A percentile compares a stretch with the other conserved stretches of the same genome.
These are phyloP conservation scores for Hymenopus coronatus DNA, from an alignment of 2,888 invertebrate species.

Conservation along the genomic window DNA sequence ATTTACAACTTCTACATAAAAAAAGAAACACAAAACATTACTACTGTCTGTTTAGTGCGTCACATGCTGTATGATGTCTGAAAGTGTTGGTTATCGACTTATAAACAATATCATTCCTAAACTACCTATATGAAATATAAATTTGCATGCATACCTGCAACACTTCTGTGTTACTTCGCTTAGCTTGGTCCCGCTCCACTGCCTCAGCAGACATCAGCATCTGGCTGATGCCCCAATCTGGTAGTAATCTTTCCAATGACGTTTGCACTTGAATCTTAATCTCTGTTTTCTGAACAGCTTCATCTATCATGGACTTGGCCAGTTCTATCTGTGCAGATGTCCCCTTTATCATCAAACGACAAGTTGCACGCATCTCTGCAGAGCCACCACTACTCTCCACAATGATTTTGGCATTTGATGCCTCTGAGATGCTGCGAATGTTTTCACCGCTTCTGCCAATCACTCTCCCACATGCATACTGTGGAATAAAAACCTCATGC, in stretches of 20 bases:
- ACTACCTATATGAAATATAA: no score
- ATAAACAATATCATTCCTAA: no score
- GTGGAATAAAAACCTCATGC: conserved; percentile 65
- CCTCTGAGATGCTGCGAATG: conserved; percentile 66
- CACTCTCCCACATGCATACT: conserved; percentile 65
- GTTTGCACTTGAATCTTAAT: conserved; percentile 47
- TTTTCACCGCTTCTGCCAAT: conserved; percentile 73
- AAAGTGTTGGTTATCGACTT: no score
- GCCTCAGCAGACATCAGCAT: conserved; percentile 19
- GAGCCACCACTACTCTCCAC: conserved; percentile 45
- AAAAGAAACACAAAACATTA: no score
- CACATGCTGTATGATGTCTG: no score
- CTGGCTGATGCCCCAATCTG: conserved; percentile 44
- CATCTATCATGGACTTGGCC: conserved; percentile 70
- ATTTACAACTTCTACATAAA: no score
- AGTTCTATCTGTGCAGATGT: conserved; percentile 70
- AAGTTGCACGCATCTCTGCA: conserved; percentile 29
- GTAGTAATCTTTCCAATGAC: conserved; percentile 52
- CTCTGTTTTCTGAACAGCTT: conserved; percentile 60
- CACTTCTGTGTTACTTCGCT: conserved; percentile 23
- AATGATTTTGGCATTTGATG: conserved; percentile 70
- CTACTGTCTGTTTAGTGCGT: no score
- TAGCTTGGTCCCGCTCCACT: not conserved
- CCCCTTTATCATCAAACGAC: conserved; percentile 56
- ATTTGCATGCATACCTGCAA: conserved; percentile 21